These are phyloP conservation scores for Butorides virescens DNA, from an alignment of 2,113 vertebrate species.

Conservation along the genomic window DNA sequence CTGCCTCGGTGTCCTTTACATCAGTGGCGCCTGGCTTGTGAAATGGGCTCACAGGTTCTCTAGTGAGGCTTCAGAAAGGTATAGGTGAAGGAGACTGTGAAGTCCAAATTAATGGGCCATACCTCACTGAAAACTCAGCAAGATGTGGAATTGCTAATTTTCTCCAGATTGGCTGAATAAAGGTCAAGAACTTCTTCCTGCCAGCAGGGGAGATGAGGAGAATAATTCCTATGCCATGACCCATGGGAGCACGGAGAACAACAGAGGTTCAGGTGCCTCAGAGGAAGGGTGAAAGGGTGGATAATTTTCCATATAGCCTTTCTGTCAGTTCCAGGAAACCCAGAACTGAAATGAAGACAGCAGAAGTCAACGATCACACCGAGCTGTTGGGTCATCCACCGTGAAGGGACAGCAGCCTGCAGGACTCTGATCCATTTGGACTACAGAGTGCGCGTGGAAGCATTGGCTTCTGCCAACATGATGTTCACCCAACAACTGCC, in stretches of 20 bases:
- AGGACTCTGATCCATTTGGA: neutral
- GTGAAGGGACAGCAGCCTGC: neutral
- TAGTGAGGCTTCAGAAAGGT: neutral
- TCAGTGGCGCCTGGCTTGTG: neutral
- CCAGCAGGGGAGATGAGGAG: neutral
- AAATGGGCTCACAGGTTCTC: neutral
- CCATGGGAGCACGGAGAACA: neutral
- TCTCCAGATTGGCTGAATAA: neutral
- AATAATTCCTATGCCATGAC: neutral
- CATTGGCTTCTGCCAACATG: neutral
- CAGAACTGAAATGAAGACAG: neutral
- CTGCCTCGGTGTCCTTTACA: neutral
- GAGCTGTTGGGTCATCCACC: neutral
- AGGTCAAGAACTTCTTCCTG: neutral
- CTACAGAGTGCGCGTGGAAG: accelerated
- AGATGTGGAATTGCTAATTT: neutral
- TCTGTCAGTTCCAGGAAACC: neutral
- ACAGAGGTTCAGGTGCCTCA: accelerated
- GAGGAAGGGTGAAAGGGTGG: neutral
- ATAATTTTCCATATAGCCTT: neutral
- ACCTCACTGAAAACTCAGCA: neutral
- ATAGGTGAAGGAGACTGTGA: neutral
- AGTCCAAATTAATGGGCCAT: accelerated
- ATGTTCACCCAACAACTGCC: accelerated
- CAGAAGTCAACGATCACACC: accelerated